Conservation (phyloP, 2,888 invertebrate genomes). For the Oscheius sp. region DNA sequence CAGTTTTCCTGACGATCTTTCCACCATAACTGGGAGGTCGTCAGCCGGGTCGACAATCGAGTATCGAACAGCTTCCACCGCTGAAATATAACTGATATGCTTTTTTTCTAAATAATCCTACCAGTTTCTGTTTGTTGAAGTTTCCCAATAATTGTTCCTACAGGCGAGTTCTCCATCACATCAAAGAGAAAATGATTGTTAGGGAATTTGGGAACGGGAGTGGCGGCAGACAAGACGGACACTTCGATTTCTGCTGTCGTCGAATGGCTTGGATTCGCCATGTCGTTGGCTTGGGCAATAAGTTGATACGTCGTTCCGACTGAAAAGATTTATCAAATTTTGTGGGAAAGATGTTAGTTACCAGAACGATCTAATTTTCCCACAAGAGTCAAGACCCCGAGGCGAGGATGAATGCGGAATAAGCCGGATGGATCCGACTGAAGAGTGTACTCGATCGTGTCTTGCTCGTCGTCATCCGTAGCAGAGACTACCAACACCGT, state of each 20-base stretch:
- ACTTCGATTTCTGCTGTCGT: constrained; percentile 84
- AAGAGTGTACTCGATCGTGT: constrained; percentile 50
- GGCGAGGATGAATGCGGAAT: constrained; percentile 51
- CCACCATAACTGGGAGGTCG: constrained; percentile 80
- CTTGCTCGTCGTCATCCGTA: constrained; percentile 51
- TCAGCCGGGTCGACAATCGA: constrained; percentile 44
- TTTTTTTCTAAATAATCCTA: background rate
- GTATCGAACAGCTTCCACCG: constrained; percentile 55
- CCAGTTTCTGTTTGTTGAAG: constrained; percentile 56
- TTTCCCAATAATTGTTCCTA: constrained; percentile 75
- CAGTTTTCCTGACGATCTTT: constrained; percentile 86
- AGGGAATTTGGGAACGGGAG: constrained; percentile 82
- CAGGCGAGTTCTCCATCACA: constrained; percentile 83
- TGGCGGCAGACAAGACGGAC: constrained; percentile 78
- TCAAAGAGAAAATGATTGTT: constrained; percentile 84
- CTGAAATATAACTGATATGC: constrained; percentile 28
- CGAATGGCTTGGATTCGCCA: constrained; percentile 81
- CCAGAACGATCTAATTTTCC: constrained; percentile 33
- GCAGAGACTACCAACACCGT: constrained; percentile 57
- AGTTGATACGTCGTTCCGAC: constrained; percentile 86
- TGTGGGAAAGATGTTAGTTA: background rate
- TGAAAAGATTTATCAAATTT: constrained; percentile 71
- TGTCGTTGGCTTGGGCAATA: constrained; percentile 88
- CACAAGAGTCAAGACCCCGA: constrained; percentile 48
- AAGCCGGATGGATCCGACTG: constrained; percentile 33